phyloP scores from a whole-genome alignment of 2,113 vertebrate genomes.

The Regulus satrapa region DNA sequence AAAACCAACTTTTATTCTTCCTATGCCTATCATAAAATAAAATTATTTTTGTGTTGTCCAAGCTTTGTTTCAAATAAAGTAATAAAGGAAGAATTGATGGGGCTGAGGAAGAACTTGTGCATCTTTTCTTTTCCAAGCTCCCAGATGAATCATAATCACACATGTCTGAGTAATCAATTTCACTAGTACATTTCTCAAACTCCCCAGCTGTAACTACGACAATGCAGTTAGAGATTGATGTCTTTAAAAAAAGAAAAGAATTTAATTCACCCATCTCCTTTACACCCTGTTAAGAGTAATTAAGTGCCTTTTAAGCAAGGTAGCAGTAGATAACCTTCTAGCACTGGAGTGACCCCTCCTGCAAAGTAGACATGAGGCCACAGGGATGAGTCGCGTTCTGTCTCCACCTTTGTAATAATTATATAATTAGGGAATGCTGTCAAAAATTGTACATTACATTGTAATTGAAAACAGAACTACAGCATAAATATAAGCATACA shows the following conservation, averaged over 20 bases:
- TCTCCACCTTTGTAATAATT: not conserved
- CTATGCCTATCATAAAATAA: slow-evolving; percentile 23
- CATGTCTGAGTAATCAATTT: slow-evolving; percentile 69
- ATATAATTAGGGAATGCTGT: not conserved
- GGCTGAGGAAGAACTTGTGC: not conserved
- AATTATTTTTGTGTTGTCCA: slow-evolving; percentile 39
- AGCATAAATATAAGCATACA: not conserved
- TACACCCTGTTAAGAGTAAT: not conserved
- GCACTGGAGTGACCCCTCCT: not conserved
- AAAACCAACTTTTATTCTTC: not conserved
- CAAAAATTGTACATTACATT: not conserved
- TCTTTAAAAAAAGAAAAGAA: slow-evolving; percentile 12
- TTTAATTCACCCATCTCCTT: not conserved
- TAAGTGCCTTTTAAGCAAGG: not conserved
- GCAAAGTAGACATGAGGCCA: not conserved
- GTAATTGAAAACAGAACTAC: not conserved
- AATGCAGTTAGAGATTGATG: slow-evolving; percentile 29
- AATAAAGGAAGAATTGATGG: slow-evolving; percentile 45
- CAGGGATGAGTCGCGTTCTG: not conserved
- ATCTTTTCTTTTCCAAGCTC: slow-evolving; percentile 46
- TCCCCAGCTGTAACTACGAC: slow-evolving; percentile 52
- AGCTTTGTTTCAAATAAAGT: slow-evolving; percentile 42
- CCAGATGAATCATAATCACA: slow-evolving; percentile 59
- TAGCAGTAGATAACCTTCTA: not conserved
- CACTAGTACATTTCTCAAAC: slow-evolving; percentile 39